Evolutionary conservation across 2,888 invertebrate genomes (phyloP).

Genomic region (Euproctis similis): DNA sequence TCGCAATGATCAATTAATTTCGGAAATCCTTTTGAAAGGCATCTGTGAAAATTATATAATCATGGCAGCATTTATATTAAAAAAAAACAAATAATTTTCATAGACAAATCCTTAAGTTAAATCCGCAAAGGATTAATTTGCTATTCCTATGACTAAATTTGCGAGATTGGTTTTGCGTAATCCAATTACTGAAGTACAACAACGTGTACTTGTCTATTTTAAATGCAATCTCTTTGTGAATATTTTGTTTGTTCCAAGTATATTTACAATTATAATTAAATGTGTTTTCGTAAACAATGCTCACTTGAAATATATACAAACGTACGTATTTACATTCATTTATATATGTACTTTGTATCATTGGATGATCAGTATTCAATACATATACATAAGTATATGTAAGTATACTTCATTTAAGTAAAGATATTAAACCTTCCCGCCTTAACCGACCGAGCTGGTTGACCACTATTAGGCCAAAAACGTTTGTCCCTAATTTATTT

Average conservation of each 20-base stretch:
- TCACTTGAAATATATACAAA: conserved; percentile 8
- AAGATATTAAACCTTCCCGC: too few relatives aligned
- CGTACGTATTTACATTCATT: background rate
- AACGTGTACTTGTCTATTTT: conserved; percentile 21
- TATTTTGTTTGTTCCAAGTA: conserved; percentile 22
- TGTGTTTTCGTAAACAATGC: conserved; percentile 3
- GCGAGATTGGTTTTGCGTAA: conserved; percentile 8
- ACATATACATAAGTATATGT: too few relatives aligned
- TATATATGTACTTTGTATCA: too few relatives aligned
- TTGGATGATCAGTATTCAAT: too few relatives aligned
- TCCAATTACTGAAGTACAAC: conserved; percentile 21
- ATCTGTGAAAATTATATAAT: too few relatives aligned
- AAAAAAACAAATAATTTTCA: background rate
- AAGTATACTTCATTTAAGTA: too few relatives aligned
- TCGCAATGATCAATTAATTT: too few relatives aligned
- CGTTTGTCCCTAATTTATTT: too few relatives aligned
- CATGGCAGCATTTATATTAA: background rate
- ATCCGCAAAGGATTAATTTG: background rate
- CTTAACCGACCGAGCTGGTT: too few relatives aligned
- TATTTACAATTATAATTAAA: conserved; percentile 23
- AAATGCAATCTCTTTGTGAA: conserved; percentile 13
- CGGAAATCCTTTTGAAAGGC: too few relatives aligned
- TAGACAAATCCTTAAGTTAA: background rate
- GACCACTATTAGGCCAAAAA: too few relatives aligned
- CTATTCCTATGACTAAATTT: conserved; percentile 9